These are phyloP conservation scores for Ceuthmochares aereus DNA, from an alignment of 2,113 vertebrate genomes.

Conservation along the genomic window DNA sequence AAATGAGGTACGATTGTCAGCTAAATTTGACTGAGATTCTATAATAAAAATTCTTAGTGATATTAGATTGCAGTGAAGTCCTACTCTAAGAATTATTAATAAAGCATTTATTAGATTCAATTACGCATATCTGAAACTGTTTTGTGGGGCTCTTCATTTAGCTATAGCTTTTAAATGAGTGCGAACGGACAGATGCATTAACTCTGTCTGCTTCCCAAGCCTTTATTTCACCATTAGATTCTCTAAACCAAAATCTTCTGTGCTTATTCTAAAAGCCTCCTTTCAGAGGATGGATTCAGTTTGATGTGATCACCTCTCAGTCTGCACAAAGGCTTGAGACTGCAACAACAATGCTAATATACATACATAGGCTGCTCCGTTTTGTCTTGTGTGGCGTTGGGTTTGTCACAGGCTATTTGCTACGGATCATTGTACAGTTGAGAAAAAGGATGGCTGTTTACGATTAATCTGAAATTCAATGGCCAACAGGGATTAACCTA, in stretches of 20 bases:
- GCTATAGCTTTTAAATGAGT: neutral
- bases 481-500: neutral
- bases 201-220: neutral
- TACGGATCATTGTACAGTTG: neutral
- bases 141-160: neutral
- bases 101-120: conserved; percentile 20
- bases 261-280: neutral
- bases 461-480: neutral
- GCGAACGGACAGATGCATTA: neutral
- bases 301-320: neutral
- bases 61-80: neutral
- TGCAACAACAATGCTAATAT: neutral
- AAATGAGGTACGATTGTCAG: neutral
- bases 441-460: neutral
- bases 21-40: neutral
- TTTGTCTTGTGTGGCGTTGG: accelerated
- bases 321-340: neutral
- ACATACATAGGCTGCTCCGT: neutral
- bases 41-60: neutral
- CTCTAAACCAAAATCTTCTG: neutral
- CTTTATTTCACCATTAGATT: neutral
- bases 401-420: neutral
- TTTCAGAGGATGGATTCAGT: neutral
- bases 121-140: conserved; percentile 11
- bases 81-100: conserved; percentile 9